Percentiles rank a stretch among this genome's conserved stretches.
Conservation (phyloP, 2,113 vertebrate species). For the Theristicus caerulescens region DNA sequence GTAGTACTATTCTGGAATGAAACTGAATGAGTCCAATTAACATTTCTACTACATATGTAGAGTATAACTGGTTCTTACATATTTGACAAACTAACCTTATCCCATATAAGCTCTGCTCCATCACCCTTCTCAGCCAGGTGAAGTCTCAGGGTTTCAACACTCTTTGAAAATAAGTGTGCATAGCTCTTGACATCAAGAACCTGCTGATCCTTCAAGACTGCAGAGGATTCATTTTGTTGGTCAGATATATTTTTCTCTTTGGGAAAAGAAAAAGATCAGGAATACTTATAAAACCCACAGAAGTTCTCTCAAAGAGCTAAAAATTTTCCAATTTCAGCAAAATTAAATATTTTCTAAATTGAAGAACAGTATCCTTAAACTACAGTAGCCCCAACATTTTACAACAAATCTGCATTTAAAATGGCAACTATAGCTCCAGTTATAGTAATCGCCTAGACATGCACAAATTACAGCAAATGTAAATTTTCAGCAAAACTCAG, state of each 20-base stretch:
- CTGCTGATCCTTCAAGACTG: slow-evolving; percentile 92
- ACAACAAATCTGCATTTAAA: background rate
- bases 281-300: background rate
- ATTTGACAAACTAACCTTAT: slow-evolving; percentile 84
- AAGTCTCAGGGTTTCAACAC: slow-evolving; percentile 87
- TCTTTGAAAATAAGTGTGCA: slow-evolving; percentile 87
- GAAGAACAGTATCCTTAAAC: background rate
- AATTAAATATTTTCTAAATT: background rate
- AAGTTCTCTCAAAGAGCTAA: background rate
- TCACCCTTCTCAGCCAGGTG: slow-evolving; percentile 89
- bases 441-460: background rate
- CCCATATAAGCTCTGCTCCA: slow-evolving; percentile 91
- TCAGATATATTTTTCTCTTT: slow-evolving; percentile 62
- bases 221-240: slow-evolving; percentile 76
- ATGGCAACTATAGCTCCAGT: background rate
- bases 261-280: background rate
- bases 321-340: background rate
- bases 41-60: background rate
- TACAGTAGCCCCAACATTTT: background rate
- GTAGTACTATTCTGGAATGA: background rate
- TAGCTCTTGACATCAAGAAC: slow-evolving; percentile 88
- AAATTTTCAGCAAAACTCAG: background rate
- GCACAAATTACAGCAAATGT: background rate
- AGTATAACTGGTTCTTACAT: background rate
- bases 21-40: background rate